Base-by-base conservation (phyloP, 2,888 invertebrate species). In the Patella caerulea region DNA sequence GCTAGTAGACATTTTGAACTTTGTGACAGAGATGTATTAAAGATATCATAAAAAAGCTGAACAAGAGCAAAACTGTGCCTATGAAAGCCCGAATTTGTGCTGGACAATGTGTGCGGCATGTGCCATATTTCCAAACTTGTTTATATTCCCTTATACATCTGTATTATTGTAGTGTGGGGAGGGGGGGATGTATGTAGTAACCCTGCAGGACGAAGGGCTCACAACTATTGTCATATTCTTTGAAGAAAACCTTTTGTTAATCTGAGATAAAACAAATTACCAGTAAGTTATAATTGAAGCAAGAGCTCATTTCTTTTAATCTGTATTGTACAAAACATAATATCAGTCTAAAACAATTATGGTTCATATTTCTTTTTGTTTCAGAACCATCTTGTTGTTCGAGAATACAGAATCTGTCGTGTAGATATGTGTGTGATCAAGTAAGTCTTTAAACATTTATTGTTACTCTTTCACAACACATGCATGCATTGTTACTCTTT, bases 361-460 rank as follows among this genome's bases (percentile, higher is more conserved):
- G 56, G 17, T 56, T 56, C 15, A 15, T 56, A 56, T 56, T 56
- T 56, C 3, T 17, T 56, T 56, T 56, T 65, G 12, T 65, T 65
- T 65, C 65, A 65, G 65, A 65, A 65, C 14, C 24, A 24, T 65
- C 65, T 24, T 65, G 65, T 65, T 65, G 65, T 65, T 65, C 65
- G 7, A 65, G 19, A 24, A 65, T 65, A 19, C 11, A 65, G 65
- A 65, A 65, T 65, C 24, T 65, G 15, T 65, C 65, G 24, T 65
- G 65, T 65, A 65, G 65, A 65, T 65, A 65, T 65, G 65, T 14
- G 19, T 65, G 65, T 24, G 24, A 65, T 65, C 65, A 65, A 24
- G 65, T 65, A 65, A 19, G 65, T 19, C n/a, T 19, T 15, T 65
- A 0, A 45, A 17, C 19, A 19, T 65, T 5, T 19, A 24, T 65